Percentiles rank a stretch among this genome's conserved stretches.
phyloP scores from a whole-genome alignment of 2,797 vertebrate genomes.

The Coendou prehensilis region DNA sequence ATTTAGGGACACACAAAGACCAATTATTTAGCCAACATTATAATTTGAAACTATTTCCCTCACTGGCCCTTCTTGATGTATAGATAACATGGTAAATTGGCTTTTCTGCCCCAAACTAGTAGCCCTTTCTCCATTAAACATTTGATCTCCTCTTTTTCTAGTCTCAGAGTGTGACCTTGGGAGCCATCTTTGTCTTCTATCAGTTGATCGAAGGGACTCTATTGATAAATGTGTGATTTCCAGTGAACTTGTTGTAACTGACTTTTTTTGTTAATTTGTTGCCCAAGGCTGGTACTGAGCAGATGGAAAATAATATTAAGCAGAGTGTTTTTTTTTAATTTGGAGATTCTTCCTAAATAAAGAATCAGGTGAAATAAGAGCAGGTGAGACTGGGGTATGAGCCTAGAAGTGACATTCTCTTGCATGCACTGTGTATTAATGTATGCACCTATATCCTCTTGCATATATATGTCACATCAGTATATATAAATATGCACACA shows the following conservation, averaged over 20 bases:
- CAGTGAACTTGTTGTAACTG: not conserved
- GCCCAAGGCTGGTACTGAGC: slow-evolving; percentile 1
- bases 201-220: slow-evolving; percentile 42
- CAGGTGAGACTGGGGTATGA: not conserved
- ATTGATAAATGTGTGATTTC: slow-evolving; percentile 10
- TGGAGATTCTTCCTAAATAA: slow-evolving; percentile 51
- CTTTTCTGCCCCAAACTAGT: slow-evolving; percentile 75
- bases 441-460: slow-evolving; percentile 46
- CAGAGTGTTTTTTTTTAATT: slow-evolving; percentile 22
- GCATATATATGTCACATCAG: slow-evolving; percentile 53
- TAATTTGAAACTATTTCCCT: slow-evolving; percentile 84
- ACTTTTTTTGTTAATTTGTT: slow-evolving; percentile 56
- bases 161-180: slow-evolving; percentile 73
- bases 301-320: slow-evolving; percentile 10
- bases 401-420: slow-evolving; percentile 56
- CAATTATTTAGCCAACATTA: slow-evolving; percentile 81
- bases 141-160: not conserved
- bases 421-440: slow-evolving; percentile 62
- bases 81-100: slow-evolving; percentile 54
- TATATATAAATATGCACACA: slow-evolving; percentile 77
- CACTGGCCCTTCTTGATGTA: slow-evolving; percentile 76
- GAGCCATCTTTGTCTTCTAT: slow-evolving; percentile 55
- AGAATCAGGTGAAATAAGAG: not conserved
- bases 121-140: slow-evolving; percentile 62
- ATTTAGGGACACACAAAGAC: slow-evolving; percentile 84